Percentiles rank a stretch among this genome's conserved stretches.
Evolutionary conservation across 1,140 invertebrate species (phyloP).

Genomic region (Drosophila ironensis): DNA sequence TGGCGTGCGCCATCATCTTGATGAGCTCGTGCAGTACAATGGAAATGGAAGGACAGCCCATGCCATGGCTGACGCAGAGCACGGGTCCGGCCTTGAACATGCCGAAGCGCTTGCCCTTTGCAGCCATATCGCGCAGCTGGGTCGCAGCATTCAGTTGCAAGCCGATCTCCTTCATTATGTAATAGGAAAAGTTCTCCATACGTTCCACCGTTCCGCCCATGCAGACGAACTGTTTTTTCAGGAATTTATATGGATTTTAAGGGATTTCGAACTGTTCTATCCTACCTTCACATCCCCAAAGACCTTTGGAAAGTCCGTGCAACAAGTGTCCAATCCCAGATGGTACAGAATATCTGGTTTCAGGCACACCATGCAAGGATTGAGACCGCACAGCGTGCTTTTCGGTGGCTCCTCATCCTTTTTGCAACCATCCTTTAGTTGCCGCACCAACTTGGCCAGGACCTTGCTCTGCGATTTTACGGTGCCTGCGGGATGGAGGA

Average conservation of each 20-base stretch:
- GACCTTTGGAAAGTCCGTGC: slow-evolving; percentile 45
- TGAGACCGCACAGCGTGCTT: slow-evolving; percentile 15
- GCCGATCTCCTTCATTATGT: slow-evolving; percentile 50
- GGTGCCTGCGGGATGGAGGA: slow-evolving; percentile 19
- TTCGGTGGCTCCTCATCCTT: background rate
- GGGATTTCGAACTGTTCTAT: background rate
- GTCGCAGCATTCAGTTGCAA: slow-evolving; percentile 43
- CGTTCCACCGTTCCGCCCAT: slow-evolving; percentile 40
- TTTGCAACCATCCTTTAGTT: slow-evolving; percentile 33
- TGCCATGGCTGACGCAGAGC: slow-evolving; percentile 87
- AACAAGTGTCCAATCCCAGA: slow-evolving; percentile 24
- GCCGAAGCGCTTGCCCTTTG: slow-evolving; percentile 33
- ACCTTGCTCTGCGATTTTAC: slow-evolving; percentile 50
- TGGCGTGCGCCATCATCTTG: slow-evolving; percentile 89
- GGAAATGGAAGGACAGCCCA: slow-evolving; percentile 89
- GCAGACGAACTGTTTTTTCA: slow-evolving; percentile 41
- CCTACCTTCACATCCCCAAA: slow-evolving; percentile 66
- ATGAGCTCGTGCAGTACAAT: slow-evolving; percentile 90
- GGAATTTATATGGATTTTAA: background rate
- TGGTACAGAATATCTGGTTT: slow-evolving; percentile 51
- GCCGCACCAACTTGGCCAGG: slow-evolving; percentile 35
- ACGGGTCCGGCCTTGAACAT: slow-evolving; percentile 63
- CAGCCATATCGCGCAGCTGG: slow-evolving; percentile 31
- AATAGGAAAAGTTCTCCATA: slow-evolving; percentile 45
- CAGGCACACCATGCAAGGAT: slow-evolving; percentile 52